These are phyloP conservation scores for Centropus bengalensis DNA, from an alignment of 2,113 vertebrate genomes.

Conservation along the genomic window DNA sequence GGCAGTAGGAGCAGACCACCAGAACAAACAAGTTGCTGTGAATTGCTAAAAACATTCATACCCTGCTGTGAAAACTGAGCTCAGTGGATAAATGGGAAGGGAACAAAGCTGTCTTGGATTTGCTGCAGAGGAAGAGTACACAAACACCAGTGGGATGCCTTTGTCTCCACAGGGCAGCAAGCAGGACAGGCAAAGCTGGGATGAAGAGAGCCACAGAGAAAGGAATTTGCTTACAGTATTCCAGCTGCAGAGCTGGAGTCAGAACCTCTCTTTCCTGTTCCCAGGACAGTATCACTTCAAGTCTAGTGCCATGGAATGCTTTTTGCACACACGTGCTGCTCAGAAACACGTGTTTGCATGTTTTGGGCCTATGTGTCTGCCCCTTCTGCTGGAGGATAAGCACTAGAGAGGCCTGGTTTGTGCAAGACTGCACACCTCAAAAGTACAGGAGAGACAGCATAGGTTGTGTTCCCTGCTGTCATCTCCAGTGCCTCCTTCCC, in stretches of 20 bases:
- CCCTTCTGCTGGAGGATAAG: background rate
- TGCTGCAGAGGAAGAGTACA: background rate
- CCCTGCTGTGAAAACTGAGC: background rate
- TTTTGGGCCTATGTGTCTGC: background rate
- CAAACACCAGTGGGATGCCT: background rate
- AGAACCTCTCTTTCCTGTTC: background rate
- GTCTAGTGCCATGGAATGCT: accelerated
- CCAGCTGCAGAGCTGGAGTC: background rate
- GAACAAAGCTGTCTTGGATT: background rate
- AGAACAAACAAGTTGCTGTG: background rate
- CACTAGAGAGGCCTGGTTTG: background rate
- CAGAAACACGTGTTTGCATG: background rate
- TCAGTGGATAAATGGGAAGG: background rate
- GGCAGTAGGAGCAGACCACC: background rate
- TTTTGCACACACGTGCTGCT: background rate
- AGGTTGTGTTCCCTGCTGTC: background rate
- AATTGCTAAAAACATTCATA: background rate
- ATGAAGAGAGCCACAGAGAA: background rate
- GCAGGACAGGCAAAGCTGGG: background rate
- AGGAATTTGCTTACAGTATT: background rate
- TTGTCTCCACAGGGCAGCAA: background rate
- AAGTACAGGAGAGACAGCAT: background rate
- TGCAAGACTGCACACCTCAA: background rate
- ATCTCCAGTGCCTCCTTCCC: background rate
- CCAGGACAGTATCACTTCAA: background rate